Evolutionary conservation across 2,888 invertebrate genomes (phyloP).

Genomic region (Clunio marinus): DNA sequence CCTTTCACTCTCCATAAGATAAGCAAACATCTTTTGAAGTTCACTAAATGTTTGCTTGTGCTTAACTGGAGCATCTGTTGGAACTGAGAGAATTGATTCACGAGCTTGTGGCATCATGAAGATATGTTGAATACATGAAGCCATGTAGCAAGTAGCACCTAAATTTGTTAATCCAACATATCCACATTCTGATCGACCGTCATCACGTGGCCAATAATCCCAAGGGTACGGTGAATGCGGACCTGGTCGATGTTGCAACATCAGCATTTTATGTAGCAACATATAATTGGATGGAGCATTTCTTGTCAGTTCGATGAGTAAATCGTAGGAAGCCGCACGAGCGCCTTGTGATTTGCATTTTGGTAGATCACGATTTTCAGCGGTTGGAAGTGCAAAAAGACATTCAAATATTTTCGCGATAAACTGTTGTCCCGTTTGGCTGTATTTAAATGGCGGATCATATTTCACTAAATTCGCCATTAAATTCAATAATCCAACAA

Average conservation of each 20-base stretch:
- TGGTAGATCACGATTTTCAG: slow-evolving; percentile 77
- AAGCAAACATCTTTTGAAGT: slow-evolving; percentile 92
- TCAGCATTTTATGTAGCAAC: slow-evolving; percentile 73
- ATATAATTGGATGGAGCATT: slow-evolving; percentile 82
- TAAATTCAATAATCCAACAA: slow-evolving; percentile 81
- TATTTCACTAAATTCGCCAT: slow-evolving; percentile 86
- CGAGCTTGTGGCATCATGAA: slow-evolving; percentile 96
- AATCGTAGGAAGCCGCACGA: slow-evolving; percentile 84
- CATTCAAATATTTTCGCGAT: slow-evolving; percentile 71
- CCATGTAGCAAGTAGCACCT: slow-evolving; percentile 97
- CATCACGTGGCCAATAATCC: slow-evolving; percentile 98
- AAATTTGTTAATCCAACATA: slow-evolving; percentile 92
- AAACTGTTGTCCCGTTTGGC: slow-evolving; percentile 63
- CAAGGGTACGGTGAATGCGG: slow-evolving; percentile 84
- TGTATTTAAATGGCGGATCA: slow-evolving; percentile 79
- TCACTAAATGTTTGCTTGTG: slow-evolving; percentile 80
- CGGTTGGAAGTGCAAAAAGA: slow-evolving; percentile 84
- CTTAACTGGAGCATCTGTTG: slow-evolving; percentile 66
- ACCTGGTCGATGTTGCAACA: slow-evolving; percentile 81
- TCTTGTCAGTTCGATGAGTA: slow-evolving; percentile 81
- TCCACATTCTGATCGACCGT: slow-evolving; percentile 88
- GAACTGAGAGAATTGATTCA: slow-evolving; percentile 74
- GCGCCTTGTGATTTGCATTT: slow-evolving; percentile 90
- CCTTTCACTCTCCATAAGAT: slow-evolving; percentile 75
- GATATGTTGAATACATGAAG: slow-evolving; percentile 93